phyloP scores from a whole-genome alignment of 1,140 invertebrate species.

The Cherax quadricarinatus region DNA sequence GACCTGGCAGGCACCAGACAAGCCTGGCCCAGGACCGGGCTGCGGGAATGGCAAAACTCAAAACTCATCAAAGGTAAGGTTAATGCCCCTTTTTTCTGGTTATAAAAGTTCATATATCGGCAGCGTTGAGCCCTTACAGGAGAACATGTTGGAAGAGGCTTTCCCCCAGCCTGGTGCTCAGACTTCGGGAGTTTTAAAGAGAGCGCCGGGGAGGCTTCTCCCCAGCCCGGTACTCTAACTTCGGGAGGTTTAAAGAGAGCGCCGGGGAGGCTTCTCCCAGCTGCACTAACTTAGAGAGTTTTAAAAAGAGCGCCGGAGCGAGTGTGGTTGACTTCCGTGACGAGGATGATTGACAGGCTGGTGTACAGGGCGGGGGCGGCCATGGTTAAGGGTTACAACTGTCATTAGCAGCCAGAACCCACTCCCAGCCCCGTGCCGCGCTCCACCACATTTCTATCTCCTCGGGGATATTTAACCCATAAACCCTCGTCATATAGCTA shows the following conservation, averaged over 20 bases:
- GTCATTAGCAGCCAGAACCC: constrained; percentile 38
- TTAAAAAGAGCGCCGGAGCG: constrained; percentile 27
- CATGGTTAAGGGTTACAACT: constrained; percentile 45
- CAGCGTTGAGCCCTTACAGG: too few species aligned
- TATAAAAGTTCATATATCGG: too few species aligned
- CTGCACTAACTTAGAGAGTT: constrained; percentile 13
- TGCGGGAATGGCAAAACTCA: too few species aligned
- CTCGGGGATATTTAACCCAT: not conserved
- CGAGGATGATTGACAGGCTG: constrained; percentile 52
- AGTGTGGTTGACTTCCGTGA: constrained; percentile 47
- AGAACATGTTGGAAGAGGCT: not conserved
- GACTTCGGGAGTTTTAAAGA: constrained; percentile 16
- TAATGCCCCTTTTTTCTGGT: too few species aligned
- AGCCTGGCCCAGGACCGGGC: too few species aligned
- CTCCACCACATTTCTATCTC: not conserved
- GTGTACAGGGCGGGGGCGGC: constrained; percentile 51
- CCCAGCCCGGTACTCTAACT: too few species aligned
- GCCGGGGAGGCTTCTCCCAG: not conserved
- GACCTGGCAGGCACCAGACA: too few species aligned
- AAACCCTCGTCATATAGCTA: not conserved
- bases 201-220: not conserved
- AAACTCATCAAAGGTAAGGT: too few species aligned
- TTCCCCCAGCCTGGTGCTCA: not conserved
- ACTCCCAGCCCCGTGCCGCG: constrained; percentile 11
- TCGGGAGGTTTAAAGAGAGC: constrained; percentile 11